Base-by-base conservation (phyloP, 2,797 vertebrate genomes). In the Ibycter americanus region DNA sequence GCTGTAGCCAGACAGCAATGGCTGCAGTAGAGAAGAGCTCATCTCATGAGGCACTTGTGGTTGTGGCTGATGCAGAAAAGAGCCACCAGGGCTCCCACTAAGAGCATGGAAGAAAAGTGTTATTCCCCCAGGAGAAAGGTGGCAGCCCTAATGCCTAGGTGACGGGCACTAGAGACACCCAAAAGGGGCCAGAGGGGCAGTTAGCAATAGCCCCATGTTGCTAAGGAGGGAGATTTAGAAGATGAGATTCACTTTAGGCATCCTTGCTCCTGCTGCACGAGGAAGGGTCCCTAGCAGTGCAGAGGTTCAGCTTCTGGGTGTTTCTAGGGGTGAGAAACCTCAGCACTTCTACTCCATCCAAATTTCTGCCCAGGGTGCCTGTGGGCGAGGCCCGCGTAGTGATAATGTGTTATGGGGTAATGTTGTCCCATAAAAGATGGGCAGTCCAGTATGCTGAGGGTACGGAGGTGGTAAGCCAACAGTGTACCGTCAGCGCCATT, bases 401-500 rank as follows among this genome's bases (percentile, higher is more conserved):
- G 46, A 27, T 29, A 74, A 27, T 17, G 32, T 23, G 17, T 2
- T 17, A 16, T 7, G 7, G 19, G 18, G 3, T 40, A 8, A 40
- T 12, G 22, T 23, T 76, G 51, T 80, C 36, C 51, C 10, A 3
- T 52, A 15, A 70, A 84, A 80, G 38, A 42, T 59, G 22, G 23
- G 10, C 31, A 49, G 29, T 29, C 49, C 9, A 9, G 1, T 70
- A 13, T 0, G 0, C 2, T 38, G 46, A 88, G 55, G 14, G 9
- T n/a, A 15, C 68, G 63, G 51, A 73, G 70, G 4, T 68, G 23
- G 47, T 58, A 73, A 81, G 49, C 55, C 55, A 71, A 29, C 42
- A 46, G 21, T 29, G 8, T 46, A 23, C 44, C 78, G 22, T 20
- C 71, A 67, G 65, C 3, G 12, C 51, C 31, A 8, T 73, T 87